Conservation (phyloP, 1,140 invertebrate genomes). For the Macrotrachela quadricornifera region DNA sequence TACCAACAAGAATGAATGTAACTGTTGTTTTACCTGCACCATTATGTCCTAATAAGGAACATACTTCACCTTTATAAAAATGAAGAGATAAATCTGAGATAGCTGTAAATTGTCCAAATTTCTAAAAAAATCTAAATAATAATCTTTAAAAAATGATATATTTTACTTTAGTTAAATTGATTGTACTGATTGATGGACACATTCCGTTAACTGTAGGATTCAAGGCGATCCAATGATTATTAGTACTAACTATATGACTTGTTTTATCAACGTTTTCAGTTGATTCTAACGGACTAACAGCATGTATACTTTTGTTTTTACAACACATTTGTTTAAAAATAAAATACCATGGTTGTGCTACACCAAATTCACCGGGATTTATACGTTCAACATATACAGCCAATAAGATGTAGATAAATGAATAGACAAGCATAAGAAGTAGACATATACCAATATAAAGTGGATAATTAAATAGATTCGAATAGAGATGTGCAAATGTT, state of each 20-base stretch:
- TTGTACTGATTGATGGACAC: too few species aligned
- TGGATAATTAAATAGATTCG: slow-evolving; percentile 4
- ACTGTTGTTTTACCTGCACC: slow-evolving; percentile 42
- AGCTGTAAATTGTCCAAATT: not conserved
- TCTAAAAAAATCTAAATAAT: not conserved
- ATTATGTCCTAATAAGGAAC: slow-evolving; percentile 48
- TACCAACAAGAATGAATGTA: slow-evolving; percentile 15
- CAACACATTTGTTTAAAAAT: too few species aligned
- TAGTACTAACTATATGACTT: too few species aligned
- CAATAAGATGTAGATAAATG: slow-evolving; percentile 28
- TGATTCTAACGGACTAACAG: too few species aligned
- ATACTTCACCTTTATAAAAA: not conserved
- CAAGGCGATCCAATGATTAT: too few species aligned
- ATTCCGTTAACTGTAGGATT: too few species aligned
- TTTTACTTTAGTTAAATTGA: too few species aligned
- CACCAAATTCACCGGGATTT: slow-evolving; percentile 38
- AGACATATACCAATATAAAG: not conserved
- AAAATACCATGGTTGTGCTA: slow-evolving; percentile 12
- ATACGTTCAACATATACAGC: slow-evolving; percentile 43
- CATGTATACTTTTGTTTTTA: too few species aligned
- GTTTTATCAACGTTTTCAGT: too few species aligned
- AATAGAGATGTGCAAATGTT: not conserved
- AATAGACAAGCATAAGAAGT: slow-evolving; percentile 33
- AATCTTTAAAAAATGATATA: too few species aligned
- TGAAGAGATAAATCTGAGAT: not conserved